Evolutionary conservation across 2,797 vertebrate genomes (phyloP).

Genomic region (Graptemys geographica): DNA sequence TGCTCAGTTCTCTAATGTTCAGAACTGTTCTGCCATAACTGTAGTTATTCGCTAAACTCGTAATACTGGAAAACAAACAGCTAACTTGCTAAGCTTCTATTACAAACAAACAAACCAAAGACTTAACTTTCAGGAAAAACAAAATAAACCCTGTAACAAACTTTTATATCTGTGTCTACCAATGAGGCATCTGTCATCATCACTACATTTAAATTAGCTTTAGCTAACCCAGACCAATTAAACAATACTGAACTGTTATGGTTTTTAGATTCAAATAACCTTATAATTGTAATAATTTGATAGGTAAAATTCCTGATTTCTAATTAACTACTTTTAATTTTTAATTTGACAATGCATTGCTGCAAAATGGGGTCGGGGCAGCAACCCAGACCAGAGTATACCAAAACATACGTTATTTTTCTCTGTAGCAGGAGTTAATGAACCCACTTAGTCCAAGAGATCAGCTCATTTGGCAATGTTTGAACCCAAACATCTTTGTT

Average conservation of each 20-base stretch:
- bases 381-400: no score
- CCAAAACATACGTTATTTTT: no score
- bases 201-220: not conserved
- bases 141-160: not conserved
- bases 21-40: not conserved
- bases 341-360: no score
- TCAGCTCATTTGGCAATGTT: no score
- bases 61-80: not conserved
- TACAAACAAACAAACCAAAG: not conserved
- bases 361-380: no score
- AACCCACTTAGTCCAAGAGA: no score
- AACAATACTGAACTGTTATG: not conserved
- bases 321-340: no score
- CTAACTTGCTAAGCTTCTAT: not conserved
- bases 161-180: no score
- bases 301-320: no score
- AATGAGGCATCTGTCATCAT: no score
- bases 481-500: no score
- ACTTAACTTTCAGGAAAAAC: not conserved
- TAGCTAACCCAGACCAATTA: not conserved
- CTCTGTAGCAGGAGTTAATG: no score
- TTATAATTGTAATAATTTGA: not conserved
- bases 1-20: not conserved
- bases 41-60: not conserved
- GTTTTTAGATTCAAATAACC: not conserved